Conservation (phyloP, 2,797 vertebrate species). For the Chelidonichthys spinosus region DNA sequence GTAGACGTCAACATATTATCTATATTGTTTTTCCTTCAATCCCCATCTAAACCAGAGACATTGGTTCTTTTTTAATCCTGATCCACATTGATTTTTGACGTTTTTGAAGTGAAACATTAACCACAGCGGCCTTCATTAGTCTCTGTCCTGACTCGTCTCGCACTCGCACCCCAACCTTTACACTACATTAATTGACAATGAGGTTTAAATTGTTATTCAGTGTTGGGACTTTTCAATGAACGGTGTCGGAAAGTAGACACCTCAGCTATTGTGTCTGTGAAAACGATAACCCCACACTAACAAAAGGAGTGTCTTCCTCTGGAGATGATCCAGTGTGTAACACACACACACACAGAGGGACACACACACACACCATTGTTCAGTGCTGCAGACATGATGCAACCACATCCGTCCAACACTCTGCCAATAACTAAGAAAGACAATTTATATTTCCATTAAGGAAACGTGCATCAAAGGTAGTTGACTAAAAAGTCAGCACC, state of each 20-base stretch:
- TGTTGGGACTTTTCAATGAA: constrained; percentile 66
- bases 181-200: constrained; percentile 70
- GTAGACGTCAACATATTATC: background rate
- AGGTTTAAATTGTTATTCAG: constrained; percentile 72
- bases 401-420: background rate
- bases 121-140: constrained; percentile 2
- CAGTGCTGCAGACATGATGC: background rate
- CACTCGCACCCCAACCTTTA: constrained; percentile 25
- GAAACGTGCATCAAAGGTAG: constrained; percentile 28
- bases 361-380: background rate
- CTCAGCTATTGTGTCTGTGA: constrained; percentile 61
- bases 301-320: constrained; percentile 55
- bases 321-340: constrained; percentile 37
- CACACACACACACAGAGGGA: constrained; percentile 5
- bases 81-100: background rate
- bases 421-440: background rate
- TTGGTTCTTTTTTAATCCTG: background rate
- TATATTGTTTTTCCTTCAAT: background rate
- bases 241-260: constrained; percentile 72
- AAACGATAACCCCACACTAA: constrained; percentile 68
- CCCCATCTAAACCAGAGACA: background rate
- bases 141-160: constrained; percentile 16
- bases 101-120: constrained; percentile 26
- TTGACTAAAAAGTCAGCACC: constrained; percentile 52
- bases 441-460: background rate